Base-by-base conservation (phyloP, 2,113 vertebrate genomes). In the Eulemur macaco region DNA sequence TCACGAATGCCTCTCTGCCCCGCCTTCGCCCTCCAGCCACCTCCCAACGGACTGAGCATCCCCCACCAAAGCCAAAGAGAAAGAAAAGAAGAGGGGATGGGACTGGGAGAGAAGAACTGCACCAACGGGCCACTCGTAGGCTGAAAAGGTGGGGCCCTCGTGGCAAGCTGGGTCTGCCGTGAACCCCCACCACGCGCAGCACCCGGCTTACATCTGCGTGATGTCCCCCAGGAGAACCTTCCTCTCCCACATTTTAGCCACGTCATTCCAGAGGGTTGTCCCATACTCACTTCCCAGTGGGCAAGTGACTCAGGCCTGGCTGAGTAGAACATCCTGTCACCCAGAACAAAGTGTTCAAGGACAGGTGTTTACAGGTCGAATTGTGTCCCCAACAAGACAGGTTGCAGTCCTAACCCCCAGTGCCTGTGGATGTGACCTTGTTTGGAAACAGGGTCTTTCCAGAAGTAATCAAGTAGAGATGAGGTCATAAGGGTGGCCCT, bases 41-140 rank as follows among this genome's bases (percentile, higher is more conserved):
- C 69, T n/a, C 34, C 31, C 31, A 50, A 3, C 6, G 20, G 63
- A 37, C 68, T 15, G 45, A 27, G 7, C 5, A 1, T 1, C 21
- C 31, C 8, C 47, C 39, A 58, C 52, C 14, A 12, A 58, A 27
- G n/a, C 15, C 82, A 76, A 47, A 34, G 77, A 18, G 50, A 76
- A 47, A 29, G 77, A 23, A 56, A 1, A 1, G 20, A 47, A 39
- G 17, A 37, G 4, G 39, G 27, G 25, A 4, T 37, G 31, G 3
- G 37, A 31, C 21, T 5, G 1, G 56, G 31, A 42, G 9, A 39
- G 9, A 78, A 74, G 37, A 64, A 34, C 29, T 18, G 29, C 86
- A 74, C 14, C 2, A 17, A 23, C 0, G 1, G 42, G 21, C 20
- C 7, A 8, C 82, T 64, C 42, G 20, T 0, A 1, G 5, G 6